phyloP scores from a whole-genome alignment of 2,888 invertebrate genomes.

The Perizoma affinitatum region DNA sequence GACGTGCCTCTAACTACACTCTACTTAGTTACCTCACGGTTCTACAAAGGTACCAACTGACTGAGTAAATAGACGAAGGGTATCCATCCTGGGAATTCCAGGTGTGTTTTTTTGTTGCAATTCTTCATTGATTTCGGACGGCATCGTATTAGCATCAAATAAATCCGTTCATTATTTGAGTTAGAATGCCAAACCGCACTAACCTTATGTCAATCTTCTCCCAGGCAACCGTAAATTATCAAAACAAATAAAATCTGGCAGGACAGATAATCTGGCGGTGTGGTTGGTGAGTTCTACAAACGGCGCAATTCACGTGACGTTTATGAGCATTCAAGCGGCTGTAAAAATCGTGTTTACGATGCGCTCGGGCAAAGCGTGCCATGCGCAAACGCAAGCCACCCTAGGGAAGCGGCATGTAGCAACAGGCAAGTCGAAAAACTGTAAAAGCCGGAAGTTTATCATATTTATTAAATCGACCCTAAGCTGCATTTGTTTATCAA shows the following conservation, averaged over 20 bases:
- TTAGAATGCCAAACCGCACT: not conserved
- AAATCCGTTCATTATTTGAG: not conserved
- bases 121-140: too few species aligned
- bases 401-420: slow-evolving; percentile 4
- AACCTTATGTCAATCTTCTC: not conserved
- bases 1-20: too few species aligned
- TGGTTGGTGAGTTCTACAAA: slow-evolving; percentile 82
- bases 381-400: slow-evolving; percentile 47
- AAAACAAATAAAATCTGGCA: slow-evolving; percentile 34
- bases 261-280: slow-evolving; percentile 67
- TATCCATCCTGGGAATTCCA: too few species aligned
- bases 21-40: too few species aligned
- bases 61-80: too few species aligned
- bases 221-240: not conserved
- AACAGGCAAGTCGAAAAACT: slow-evolving; percentile 7
- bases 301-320: slow-evolving; percentile 81
- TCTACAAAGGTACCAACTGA: too few species aligned
- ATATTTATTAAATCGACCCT: not conserved
- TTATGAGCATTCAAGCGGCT: slow-evolving; percentile 80
- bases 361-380: slow-evolving; percentile 63
- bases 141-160: too few species aligned
- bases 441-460: not conserved
- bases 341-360: slow-evolving; percentile 82
- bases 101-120: too few species aligned
- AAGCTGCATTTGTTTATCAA: too few species aligned